Conservation (phyloP, 2,113 vertebrate genomes). For the Pteropus alecto region DNA sequence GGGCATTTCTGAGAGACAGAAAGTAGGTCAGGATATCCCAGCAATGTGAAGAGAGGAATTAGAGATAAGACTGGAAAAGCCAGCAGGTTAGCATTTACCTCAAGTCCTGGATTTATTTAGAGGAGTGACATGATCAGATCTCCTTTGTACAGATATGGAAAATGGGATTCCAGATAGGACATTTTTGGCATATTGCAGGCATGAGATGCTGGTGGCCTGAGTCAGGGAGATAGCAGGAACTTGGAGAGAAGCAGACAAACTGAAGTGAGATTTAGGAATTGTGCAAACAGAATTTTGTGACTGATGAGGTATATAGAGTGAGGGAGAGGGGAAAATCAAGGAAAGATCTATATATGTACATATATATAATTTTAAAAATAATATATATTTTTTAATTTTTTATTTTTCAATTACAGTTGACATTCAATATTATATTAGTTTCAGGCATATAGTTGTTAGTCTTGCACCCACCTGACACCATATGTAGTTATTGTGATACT, state of each 20-base stretch:
- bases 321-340: not conserved
- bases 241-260: not conserved
- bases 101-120: not conserved
- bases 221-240: not conserved
- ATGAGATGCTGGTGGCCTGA: not conserved
- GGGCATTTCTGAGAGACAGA: not conserved
- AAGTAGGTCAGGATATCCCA: not conserved
- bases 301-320: not conserved
- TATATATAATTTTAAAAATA: too few species aligned
- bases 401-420: not conserved
- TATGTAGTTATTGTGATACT: too few species aligned
- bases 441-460: too few species aligned
- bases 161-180: not conserved
- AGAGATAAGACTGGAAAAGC: not conserved
- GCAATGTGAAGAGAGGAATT: not conserved
- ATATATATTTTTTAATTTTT: not conserved
- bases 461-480: too few species aligned
- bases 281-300: not conserved
- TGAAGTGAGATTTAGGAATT: conserved; percentile 11
- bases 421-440: not conserved
- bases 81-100: not conserved
- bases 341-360: not conserved
- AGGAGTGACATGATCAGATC: not conserved
- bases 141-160: not conserved
- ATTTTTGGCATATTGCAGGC: not conserved